phyloP scores from a whole-genome alignment of 2,797 vertebrate genomes.

The Podarcis lilfordi region DNA sequence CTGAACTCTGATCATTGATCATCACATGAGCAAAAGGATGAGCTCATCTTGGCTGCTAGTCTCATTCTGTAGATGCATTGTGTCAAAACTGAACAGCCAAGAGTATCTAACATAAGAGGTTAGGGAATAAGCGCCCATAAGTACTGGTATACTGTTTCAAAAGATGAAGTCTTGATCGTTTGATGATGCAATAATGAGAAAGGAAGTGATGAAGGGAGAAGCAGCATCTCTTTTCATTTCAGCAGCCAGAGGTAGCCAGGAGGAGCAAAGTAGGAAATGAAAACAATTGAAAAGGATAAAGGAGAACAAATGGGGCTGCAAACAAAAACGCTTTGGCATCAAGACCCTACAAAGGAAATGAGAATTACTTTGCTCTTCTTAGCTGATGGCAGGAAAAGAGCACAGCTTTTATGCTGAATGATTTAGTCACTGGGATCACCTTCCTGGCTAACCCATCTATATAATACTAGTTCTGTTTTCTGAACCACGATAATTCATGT shows the following conservation, averaged over 20 bases:
- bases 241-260: background rate
- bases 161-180: background rate
- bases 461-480: background rate
- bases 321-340: slow-evolving; percentile 25
- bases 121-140: background rate
- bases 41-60: background rate
- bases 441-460: background rate
- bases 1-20: background rate
- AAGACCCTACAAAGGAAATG: slow-evolving; percentile 17
- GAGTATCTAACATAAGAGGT: background rate
- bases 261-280: slow-evolving; percentile 20
- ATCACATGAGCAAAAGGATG: background rate
- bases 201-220: background rate
- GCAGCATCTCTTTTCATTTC: slow-evolving; percentile 10
- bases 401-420: slow-evolving; percentile 4
- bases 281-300: slow-evolving; percentile 22
- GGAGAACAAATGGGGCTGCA: slow-evolving; percentile 2
- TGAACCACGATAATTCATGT: background rate
- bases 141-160: background rate
- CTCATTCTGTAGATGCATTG: background rate
- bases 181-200: slow-evolving; percentile 5
- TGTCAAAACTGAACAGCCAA: background rate
- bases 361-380: background rate
- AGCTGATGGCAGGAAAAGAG: background rate
- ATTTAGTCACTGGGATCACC: slow-evolving; percentile 8